phyloP scores from a whole-genome alignment of 2,888 invertebrate species.

The Anthrax anthrax region DNA sequence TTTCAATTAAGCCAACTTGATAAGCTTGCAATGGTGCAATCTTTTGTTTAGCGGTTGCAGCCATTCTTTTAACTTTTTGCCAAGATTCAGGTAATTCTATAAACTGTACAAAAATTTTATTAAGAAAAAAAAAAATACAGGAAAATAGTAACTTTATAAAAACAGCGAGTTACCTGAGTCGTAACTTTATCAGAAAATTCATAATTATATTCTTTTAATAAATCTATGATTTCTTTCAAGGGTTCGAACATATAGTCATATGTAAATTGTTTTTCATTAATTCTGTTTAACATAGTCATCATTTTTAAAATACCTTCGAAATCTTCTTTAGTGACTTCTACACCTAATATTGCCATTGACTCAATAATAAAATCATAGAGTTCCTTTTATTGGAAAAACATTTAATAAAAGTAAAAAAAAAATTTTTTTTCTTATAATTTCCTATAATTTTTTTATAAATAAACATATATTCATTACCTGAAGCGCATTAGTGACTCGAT shows the following conservation, averaged over 20 bases:
- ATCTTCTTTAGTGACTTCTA: constrained; percentile 67
- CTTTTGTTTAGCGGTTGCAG: constrained; percentile 67
- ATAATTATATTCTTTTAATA: constrained; percentile 72
- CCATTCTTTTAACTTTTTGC: constrained; percentile 70
- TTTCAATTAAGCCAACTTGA: constrained; percentile 76
- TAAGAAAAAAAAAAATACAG: not conserved
- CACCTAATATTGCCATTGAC: constrained; percentile 55
- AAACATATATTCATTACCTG: constrained; percentile 36
- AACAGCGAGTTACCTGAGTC: constrained; percentile 54
- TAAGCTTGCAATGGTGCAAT: constrained; percentile 79
- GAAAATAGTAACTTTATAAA: not conserved
- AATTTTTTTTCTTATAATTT: constrained; percentile 10
- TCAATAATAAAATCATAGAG: constrained; percentile 63
- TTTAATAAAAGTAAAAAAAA: constrained; percentile 2
- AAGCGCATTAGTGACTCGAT: constrained; percentile 51
- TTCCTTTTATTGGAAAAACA: constrained; percentile 37
- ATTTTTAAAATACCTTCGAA: constrained; percentile 70
- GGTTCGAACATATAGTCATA: constrained; percentile 88
- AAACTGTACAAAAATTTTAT: constrained; percentile 27
- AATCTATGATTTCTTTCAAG: constrained; percentile 67
- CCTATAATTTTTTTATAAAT: not conserved
- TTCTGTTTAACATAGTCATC: constrained; percentile 64
- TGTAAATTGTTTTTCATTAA: constrained; percentile 60
- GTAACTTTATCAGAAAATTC: constrained; percentile 68
- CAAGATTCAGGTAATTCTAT: constrained; percentile 78